Base-by-base conservation (phyloP, 2,113 vertebrate genomes). In the Scomber scombrus region DNA sequence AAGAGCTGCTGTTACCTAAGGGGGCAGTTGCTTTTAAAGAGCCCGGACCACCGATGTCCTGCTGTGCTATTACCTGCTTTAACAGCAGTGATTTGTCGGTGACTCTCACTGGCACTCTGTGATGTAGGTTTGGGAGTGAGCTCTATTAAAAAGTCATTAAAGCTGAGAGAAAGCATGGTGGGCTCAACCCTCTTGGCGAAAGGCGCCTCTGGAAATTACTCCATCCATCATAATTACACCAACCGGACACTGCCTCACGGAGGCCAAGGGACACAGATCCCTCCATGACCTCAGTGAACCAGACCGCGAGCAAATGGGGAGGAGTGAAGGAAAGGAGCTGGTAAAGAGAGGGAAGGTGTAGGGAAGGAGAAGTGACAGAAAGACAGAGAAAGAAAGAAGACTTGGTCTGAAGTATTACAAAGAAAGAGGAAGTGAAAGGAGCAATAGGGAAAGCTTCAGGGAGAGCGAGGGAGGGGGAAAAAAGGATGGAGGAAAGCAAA, bases 91-190 rank as follows among this genome's bases (percentile, higher is more conserved):
- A 91, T 94, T 91, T 92, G 91, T 91, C 57, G 93, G 65, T 69
- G 87, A 64, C 84, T 92, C 85, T 90, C 75, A n/a, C 79, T 74
- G 61, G 82, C 87, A 66, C 87, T 81, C 70, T 58, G 67, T 76
- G 86, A 88, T 75, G 81, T 84, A 82, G 85, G 81, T 90, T 91
- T 90, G 89, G 89, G 91, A 92, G 90, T 89, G 78, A 75, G 89
- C 94, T 93, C 92, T 91, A 94, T 95, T 95, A 94, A 94, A 95
- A 94, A 95, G 92, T 92, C 93, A 94, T 95, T 95, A 95, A 93
- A 89, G 88, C 90, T 80, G 62, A 87, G 88, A 91, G 92, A 90
- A 94, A 93, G 90, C 91, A 86, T 78, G 88, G 90, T 85, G 82
- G 85, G 88, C 89, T 86, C 87, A 88, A 91, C 78, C 89, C 91